phyloP scores from a whole-genome alignment of 2,888 invertebrate species.

The Piscicola geometra region DNA sequence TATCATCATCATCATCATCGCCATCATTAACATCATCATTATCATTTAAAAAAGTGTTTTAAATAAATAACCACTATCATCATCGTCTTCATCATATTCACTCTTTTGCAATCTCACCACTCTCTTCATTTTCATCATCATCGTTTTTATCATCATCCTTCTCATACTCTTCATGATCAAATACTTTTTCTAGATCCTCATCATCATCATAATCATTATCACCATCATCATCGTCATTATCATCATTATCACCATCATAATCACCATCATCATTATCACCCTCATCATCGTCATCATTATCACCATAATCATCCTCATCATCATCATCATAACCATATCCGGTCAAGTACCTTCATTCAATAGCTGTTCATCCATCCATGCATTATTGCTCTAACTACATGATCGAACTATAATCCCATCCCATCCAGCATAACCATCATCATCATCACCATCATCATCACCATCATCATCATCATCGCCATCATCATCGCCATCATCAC shows the following conservation, averaged over 20 bases:
- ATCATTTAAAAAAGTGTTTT: too few relatives aligned
- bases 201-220: constrained; percentile 3
- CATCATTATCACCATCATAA: neutral
- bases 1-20: constrained; percentile 28
- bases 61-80: constrained; percentile 38
- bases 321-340: constrained; percentile 2
- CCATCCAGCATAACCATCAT: neutral
- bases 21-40: constrained; percentile 20
- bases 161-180: constrained; percentile 23
- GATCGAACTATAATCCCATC: too few relatives aligned
- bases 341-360: too few relatives aligned
- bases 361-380: too few relatives aligned
- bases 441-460: neutral
- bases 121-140: constrained; percentile 36
- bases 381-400: too few relatives aligned
- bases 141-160: constrained; percentile 37
- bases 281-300: neutral
- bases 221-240: constrained; percentile 27
- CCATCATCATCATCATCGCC: neutral
- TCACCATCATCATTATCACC: constrained; percentile 2
- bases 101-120: neutral
- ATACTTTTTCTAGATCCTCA: neutral
- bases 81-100: constrained; percentile 25
- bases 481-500: constrained; percentile 6
- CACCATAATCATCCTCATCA: neutral